Conservation (phyloP, 2,113 vertebrate species). For the Speoplatyrhinus poulsoni region DNA sequence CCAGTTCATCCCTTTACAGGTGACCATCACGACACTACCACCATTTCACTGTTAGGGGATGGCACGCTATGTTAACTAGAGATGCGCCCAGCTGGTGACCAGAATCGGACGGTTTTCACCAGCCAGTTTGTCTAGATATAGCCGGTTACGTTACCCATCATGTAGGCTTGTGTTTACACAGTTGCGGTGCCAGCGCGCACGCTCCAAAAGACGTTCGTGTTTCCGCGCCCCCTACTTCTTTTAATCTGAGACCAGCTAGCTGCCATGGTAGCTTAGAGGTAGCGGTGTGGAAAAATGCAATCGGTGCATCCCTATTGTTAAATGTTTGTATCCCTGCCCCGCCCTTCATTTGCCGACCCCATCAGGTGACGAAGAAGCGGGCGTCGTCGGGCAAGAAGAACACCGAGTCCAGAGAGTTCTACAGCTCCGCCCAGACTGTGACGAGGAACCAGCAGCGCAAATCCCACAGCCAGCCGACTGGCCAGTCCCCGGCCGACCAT, state of each 20-base stretch:
- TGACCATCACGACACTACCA: constrained; percentile 44
- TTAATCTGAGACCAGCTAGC: not conserved
- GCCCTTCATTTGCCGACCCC: not conserved
- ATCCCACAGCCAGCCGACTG: constrained; percentile 32
- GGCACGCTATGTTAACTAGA: too few relatives aligned
- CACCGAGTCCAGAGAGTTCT: constrained; percentile 81
- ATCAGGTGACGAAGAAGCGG: constrained; percentile 96
- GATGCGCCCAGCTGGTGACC: too few relatives aligned
- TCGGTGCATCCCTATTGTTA: not conserved
- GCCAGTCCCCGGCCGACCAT: constrained; percentile 31
- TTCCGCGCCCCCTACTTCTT: too few relatives aligned
- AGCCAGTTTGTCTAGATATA: too few relatives aligned
- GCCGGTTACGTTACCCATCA: too few relatives aligned
- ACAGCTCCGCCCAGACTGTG: constrained; percentile 69
- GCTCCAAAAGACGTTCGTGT: too few relatives aligned
- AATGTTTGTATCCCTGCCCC: too few relatives aligned
- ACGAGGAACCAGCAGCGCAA: constrained; percentile 53
- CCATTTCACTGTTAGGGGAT: not conserved
- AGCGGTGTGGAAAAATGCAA: too few relatives aligned
- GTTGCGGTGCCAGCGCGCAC: too few relatives aligned
- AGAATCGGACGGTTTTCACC: too few relatives aligned
- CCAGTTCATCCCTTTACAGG: constrained; percentile 97
- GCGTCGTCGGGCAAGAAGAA: constrained; percentile 87
- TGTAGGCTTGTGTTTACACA: too few relatives aligned
- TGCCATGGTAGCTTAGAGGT: not conserved